Percentiles rank a stretch among this genome's conserved stretches.
phyloP scores from a whole-genome alignment of 2,888 invertebrate species.

The Napeogenes sylphis region DNA sequence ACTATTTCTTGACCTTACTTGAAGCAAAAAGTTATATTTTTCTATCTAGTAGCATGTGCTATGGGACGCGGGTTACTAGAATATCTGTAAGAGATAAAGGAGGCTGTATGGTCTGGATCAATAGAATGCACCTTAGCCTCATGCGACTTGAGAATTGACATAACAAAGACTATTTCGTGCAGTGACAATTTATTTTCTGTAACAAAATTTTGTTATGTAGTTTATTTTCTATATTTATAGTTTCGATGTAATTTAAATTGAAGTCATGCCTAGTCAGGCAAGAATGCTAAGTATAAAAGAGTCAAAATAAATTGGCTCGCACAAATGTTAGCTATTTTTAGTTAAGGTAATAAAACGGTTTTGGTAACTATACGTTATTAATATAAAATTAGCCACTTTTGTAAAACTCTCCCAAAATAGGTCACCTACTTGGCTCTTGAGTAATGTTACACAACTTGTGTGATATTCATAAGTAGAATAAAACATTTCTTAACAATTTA shows the following conservation, averaged over 20 bases:
- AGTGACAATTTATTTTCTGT: conserved; percentile 2
- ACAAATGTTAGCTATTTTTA: not conserved
- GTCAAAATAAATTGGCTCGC: conserved; percentile 13
- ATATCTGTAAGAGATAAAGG: not conserved
- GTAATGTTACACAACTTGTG: not conserved
- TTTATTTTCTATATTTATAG: not conserved
- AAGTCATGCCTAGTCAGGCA: conserved; percentile 5
- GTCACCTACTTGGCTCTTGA: conserved; percentile 2
- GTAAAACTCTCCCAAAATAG: not conserved
- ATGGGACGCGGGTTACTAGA: not conserved
- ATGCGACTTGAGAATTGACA: not conserved
- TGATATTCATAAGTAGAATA: not conserved
- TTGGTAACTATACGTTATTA: not conserved
- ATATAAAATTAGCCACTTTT: conserved; percentile 1
- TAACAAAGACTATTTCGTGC: not conserved
- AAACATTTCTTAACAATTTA: no score
- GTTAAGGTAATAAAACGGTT: not conserved
- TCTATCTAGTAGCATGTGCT: no score
- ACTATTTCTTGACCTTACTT: no score
- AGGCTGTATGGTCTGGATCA: not conserved
- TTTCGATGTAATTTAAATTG: not conserved
- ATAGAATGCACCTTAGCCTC: conserved; percentile 4
- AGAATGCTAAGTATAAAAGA: not conserved
- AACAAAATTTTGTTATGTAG: conserved; percentile 2
- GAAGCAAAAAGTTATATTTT: no score